Evolutionary conservation across 2,113 vertebrate species (phyloP).

Genomic region (Brachyhypopomus occidentalis): DNA sequence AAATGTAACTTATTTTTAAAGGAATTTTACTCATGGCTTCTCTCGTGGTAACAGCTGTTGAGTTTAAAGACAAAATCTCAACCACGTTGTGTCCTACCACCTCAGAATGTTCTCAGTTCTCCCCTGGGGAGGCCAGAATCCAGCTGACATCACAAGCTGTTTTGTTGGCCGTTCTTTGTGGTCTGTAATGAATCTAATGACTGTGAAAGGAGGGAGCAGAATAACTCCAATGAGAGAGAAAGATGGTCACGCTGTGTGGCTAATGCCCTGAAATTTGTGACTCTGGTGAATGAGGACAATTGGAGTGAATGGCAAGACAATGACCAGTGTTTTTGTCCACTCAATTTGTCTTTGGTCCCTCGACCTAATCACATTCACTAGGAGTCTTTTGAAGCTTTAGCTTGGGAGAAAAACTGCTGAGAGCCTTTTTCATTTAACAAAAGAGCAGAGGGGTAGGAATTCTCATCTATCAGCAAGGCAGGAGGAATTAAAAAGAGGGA

Average conservation of each 20-base stretch:
- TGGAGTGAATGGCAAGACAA: conserved; percentile 52
- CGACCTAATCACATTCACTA: conserved; percentile 55
- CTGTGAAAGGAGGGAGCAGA: conserved; percentile 50
- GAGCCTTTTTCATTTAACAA: conserved; percentile 36
- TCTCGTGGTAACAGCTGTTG: not conserved
- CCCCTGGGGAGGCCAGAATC: conserved; percentile 32
- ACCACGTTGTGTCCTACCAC: not conserved
- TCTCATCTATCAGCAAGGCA: conserved; percentile 52
- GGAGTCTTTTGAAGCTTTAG: conserved; percentile 46
- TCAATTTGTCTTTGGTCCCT: conserved; percentile 56
- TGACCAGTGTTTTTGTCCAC: conserved; percentile 56
- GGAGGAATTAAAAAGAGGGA: conserved; percentile 40
- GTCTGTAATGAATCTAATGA: conserved; percentile 53
- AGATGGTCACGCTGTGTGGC: conserved; percentile 50
- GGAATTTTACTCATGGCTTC: no score
- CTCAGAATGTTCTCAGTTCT: conserved; percentile 28
- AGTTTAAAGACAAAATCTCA: not conserved
- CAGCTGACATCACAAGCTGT: conserved; percentile 52
- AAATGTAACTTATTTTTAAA: not conserved
- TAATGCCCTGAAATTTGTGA: conserved; percentile 51
- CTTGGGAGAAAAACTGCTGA: conserved; percentile 50
- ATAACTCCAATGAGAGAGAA: conserved; percentile 44
- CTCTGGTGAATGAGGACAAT: conserved; percentile 49
- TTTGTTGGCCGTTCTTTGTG: conserved; percentile 52
- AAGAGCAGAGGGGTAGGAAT: conserved; percentile 38